Evolutionary conservation across 2,797 vertebrate species (phyloP), one percentile per base, ranked within the genome.

Genomic region (Fistularia commersonii): DNA sequence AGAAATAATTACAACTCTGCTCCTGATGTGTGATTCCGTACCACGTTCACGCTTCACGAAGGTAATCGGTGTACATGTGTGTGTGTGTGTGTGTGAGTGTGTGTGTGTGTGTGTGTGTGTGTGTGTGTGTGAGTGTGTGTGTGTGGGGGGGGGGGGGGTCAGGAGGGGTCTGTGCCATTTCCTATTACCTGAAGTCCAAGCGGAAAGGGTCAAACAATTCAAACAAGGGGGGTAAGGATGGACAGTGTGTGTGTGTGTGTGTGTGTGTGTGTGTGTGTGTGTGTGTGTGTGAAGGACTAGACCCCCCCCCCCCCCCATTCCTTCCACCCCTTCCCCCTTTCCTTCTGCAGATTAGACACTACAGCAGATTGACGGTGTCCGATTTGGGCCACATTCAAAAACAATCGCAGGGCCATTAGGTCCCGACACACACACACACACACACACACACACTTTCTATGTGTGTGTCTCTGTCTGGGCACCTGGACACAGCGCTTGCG

Each of bases 1-100:
- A 93, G 89, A 95, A 96, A 96, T 95, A 96, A 97, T 95, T 94
- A 96, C 87, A 90, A 90, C 82, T 88, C 82, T 86, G 90, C 92
- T 92, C 91, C 90, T 95, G 94, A 97, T 92, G 94, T 94, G 95
- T 93, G 93, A 94, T 93, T 93, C 93, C 87, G 85, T 89, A 89
- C 87, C 90, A 91, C 89, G 88, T 93, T 95, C 93, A 93, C 92
- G 92, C 93, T 93, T 94, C 93, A 91, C 87, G 85, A 92, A 95
- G 92, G 93, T 94, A 94, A 94, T 94, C 91, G 89, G 89, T n/a
- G n/a, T n/a, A n/a, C n/a, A n/a, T n/a, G n/a, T n/a, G n/a, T n/a
- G n/a, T n/a, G n/a, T n/a, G n/a, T n/a, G n/a, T n/a, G n/a, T n/a
- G n/a, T n/a, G n/a, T n/a, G n/a, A n/a, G n/a, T n/a, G n/a, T n/a